Evolutionary conservation across 2,797 vertebrate species (phyloP), one percentile per base, ranked within the genome.

Genomic region (Gobio occitaniae): DNA sequence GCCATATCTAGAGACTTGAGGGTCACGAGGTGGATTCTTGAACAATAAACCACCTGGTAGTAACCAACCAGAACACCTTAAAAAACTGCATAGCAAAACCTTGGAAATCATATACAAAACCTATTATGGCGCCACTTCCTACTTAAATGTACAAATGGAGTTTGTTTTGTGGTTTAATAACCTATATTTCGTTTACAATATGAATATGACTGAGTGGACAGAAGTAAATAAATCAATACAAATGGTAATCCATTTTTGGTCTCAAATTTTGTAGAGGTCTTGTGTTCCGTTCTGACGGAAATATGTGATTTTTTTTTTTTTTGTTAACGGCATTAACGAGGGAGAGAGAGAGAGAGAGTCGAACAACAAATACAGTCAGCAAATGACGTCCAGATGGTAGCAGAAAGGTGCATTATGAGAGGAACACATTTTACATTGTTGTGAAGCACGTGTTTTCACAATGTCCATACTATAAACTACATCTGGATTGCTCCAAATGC

Each of bases 351-450:
- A 87, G 68, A 82, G 50, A 47, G 32, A 54, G 68, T 38, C 21
- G 61, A 80, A 69, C 25, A 17, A 54, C 44, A 79, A 17, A 52
- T 63, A 56, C 48, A 17, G 25, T 32, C 72, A 66, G 52, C 61
- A n/a, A 16, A 78, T 36, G n/a, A 56, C 50, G 47, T 76, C 82
- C 78, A 84, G 81, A 84, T 86, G 86, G 81, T 47, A 81, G 52
- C n/a, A 32, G 32, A 36, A 72, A 89, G 36, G 72, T 63, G 56
- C 59, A 29, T 36, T 7, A 54, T 77, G n/a, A 70, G 78, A 82
- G 29, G 29, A 72, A 69, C 38, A 50, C 21, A 25, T 82, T 84
- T 83, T 54, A 66, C 56, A 85, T 86, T 61, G 65, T 79, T 16
- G 61, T 61, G 6, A 54, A 50, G 63, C 80, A 83, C 59, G 82